Conservation (phyloP, 2,888 invertebrate species). For the Dascillus cervinus region DNA sequence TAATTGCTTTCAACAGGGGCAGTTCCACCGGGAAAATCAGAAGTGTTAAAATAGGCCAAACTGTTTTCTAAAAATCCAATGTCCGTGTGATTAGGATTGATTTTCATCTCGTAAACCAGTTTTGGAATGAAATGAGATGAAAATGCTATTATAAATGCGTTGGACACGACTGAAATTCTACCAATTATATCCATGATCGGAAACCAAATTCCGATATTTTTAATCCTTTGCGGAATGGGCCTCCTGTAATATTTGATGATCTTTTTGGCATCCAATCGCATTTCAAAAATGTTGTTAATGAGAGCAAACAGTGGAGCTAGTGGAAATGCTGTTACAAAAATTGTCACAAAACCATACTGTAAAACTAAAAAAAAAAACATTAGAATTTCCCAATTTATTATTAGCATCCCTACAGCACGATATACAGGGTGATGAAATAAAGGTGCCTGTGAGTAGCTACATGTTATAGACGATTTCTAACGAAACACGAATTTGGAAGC, state of each 20-base stretch:
- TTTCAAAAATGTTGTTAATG: constrained; percentile 75
- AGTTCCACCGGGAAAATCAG: constrained; percentile 47
- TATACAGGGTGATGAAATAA: neutral
- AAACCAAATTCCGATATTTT: constrained; percentile 75
- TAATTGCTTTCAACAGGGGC: constrained; percentile 29
- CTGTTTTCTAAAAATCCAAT: constrained; percentile 62
- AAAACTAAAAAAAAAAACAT: constrained; percentile 58
- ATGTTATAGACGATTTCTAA: no score
- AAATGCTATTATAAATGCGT: constrained; percentile 72
- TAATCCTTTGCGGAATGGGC: constrained; percentile 65
- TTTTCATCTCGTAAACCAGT: constrained; percentile 56
- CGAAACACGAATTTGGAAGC: no score
- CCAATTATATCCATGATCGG: constrained; percentile 67
- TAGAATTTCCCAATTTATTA: no score
- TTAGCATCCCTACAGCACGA: neutral
- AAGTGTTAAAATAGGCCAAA: constrained; percentile 57
- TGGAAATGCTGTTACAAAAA: constrained; percentile 82
- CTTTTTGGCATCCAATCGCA: constrained; percentile 76
- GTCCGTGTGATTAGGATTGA: constrained; percentile 46
- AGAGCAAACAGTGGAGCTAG: constrained; percentile 76
- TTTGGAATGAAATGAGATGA: constrained; percentile 78
- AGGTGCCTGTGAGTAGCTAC: no score
- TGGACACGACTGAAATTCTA: constrained; percentile 67
- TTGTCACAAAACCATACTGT: constrained; percentile 79
- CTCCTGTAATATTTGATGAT: constrained; percentile 65